phyloP scores from a whole-genome alignment of 2,888 invertebrate species.

The Ophioninae sp. region DNA sequence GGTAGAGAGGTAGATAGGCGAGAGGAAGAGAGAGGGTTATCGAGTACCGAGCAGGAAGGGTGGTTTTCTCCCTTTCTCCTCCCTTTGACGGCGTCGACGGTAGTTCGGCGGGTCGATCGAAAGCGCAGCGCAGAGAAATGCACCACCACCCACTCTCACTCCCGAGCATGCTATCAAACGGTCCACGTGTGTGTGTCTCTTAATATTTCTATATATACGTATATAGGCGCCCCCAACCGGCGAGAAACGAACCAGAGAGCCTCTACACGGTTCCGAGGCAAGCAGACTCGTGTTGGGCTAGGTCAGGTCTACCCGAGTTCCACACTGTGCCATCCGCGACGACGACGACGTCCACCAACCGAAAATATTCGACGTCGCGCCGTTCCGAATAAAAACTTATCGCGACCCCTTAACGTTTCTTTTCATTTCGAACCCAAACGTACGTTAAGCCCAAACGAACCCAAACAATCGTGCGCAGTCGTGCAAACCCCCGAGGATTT shows the following conservation, averaged over 20 bases:
- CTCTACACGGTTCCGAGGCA: conserved; percentile 69
- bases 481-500: too few relatives aligned
- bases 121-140: conserved; percentile 80
- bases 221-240: conserved; percentile 62
- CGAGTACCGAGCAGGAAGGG: conserved; percentile 39
- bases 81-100: conserved; percentile 23
- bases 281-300: conserved; percentile 80
- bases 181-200: conserved; percentile 47
- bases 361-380: conserved; percentile 39
- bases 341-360: conserved; percentile 61
- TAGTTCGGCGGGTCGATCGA: conserved; percentile 79
- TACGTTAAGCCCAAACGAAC: too few relatives aligned
- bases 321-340: conserved; percentile 79
- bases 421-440: too few relatives aligned
- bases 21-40: conserved; percentile 36
- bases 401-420: too few relatives aligned
- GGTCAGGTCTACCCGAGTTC: conserved; percentile 81
- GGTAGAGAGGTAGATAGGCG: too few relatives aligned
- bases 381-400: background rate
- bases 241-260: conserved; percentile 68
- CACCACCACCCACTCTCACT: conserved; percentile 73
- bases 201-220: conserved; percentile 32
- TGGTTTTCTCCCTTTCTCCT: conserved; percentile 63
- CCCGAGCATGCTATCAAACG: conserved; percentile 30
- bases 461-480: too few relatives aligned